These are phyloP conservation scores for Pyrrhia umbra DNA, from an alignment of 2,888 invertebrate genomes.

Conservation along the genomic window DNA sequence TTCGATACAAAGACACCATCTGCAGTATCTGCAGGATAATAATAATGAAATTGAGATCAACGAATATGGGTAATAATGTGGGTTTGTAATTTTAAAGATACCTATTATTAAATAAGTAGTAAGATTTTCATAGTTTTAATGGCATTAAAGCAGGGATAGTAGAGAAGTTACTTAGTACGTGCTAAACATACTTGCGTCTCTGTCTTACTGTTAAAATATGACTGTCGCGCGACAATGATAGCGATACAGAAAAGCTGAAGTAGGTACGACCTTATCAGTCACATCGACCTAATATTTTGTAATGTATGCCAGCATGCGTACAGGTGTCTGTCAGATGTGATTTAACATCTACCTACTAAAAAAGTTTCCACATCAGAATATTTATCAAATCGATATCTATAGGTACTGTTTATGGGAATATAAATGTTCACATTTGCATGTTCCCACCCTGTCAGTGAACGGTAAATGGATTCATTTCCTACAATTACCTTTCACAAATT, in stretches of 20 bases:
- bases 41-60: background rate
- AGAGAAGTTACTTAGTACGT: too few species aligned
- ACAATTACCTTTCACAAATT: conserved; percentile 42
- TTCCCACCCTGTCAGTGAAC: conserved; percentile 25
- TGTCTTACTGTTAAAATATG: too few species aligned
- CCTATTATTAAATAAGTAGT: too few species aligned
- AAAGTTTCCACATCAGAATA: background rate
- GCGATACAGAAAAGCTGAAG: too few species aligned
- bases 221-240: too few species aligned
- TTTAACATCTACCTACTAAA: background rate
- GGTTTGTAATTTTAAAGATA: background rate
- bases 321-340: too few species aligned
- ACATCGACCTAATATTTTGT: too few species aligned
- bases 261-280: too few species aligned
- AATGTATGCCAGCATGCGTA: too few species aligned
- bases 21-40: background rate
- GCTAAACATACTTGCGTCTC: too few species aligned
- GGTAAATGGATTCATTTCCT: conserved; percentile 40
- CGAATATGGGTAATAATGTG: background rate
- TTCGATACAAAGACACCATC: background rate
- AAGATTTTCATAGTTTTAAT: too few species aligned
- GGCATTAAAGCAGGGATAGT: too few species aligned
- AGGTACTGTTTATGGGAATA: conserved; percentile 7
- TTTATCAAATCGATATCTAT: conserved; percentile 35
- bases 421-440: conserved; percentile 43